Evolutionary conservation across 2,888 invertebrate species (phyloP), one percentile per base, ranked within the genome.

Genomic region (Phyto melanocephala): DNA sequence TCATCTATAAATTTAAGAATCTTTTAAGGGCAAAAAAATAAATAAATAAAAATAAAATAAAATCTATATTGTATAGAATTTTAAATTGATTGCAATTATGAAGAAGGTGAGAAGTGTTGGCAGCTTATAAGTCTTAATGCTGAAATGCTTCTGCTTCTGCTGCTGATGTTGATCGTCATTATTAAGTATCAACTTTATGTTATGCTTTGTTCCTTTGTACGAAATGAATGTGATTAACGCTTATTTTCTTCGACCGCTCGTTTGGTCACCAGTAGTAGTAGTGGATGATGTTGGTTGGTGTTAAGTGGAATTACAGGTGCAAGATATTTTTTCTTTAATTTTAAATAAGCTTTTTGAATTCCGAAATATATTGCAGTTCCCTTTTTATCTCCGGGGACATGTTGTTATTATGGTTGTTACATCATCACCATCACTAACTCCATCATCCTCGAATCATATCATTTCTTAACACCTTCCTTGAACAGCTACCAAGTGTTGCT

Each of bases 1-100:
- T 13, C 17, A 8, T 33, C 5, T 2, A 24, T 11, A 33, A 52
- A 20, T 33, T 40, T 28, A 28, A 24, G 17, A 50, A 52, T 22
- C n/a, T 15, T 28, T 42, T 24, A 24, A 6, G 0, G 24, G 24
- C 13, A 52, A 35, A 33, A 33, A 22, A 28, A 28, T 0, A 8
- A 28, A 28, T 54, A 17, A 11, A 40, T 17, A 50, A 1, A 65
- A 37, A 37, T n/a, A n/a, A n/a, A n/a, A n/a, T n/a, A n/a, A n/a
- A n/a, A n/a, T n/a, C n/a, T n/a, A 24, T 11, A 68, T 68, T 68
- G 77, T 74, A 67, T 76, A 45, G 79, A 79, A 82, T 76, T 79
- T 82, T 75, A 82, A 82, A 82, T 82, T 82, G 82, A 82, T 82
- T 82, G 75, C 82, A 82, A 82, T 82, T 82, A 82, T 82, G 79